Conservation (phyloP, 2,113 vertebrate genomes). For the Aspidoscelis tigris region DNA sequence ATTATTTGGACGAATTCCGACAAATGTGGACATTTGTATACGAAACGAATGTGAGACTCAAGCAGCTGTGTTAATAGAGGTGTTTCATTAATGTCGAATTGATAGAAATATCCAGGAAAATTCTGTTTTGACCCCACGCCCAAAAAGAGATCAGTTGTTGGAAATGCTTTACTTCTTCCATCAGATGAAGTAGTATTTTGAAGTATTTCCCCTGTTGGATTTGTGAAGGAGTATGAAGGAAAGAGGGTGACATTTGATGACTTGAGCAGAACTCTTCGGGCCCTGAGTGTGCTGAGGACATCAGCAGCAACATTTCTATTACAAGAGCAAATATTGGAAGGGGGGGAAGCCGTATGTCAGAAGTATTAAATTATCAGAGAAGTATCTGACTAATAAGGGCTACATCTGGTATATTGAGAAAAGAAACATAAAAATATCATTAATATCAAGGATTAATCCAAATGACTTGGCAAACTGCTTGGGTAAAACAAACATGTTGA, state of each 20-base stretch:
- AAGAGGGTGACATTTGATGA: not conserved
- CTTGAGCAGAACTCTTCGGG: not conserved
- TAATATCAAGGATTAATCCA: conserved; percentile 43
- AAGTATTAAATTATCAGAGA: conserved; percentile 46
- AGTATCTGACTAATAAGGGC: conserved; percentile 7
- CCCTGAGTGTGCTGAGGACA: not conserved
- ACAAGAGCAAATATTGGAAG: conserved; percentile 1
- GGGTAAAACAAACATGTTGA: conserved; percentile 13
- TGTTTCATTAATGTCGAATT: too few species aligned
- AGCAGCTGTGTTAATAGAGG: too few species aligned
- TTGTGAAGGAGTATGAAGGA: not conserved
- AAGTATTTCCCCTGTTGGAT: too few species aligned
- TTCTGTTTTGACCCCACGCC: too few species aligned
- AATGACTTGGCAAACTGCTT: conserved; percentile 29
- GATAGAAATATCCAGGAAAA: too few species aligned
- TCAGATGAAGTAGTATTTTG: too few species aligned
- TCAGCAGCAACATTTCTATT: not conserved
- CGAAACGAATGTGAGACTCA: too few species aligned
- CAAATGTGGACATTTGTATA: too few species aligned
- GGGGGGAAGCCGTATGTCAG: not conserved
- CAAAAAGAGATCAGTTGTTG: too few species aligned
- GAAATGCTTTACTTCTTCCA: too few species aligned
- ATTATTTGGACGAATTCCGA: too few species aligned
- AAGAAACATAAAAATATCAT: conserved; percentile 11
- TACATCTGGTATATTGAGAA: conserved; percentile 33